Percentiles rank a stretch among this genome's conserved stretches.
Evolutionary conservation across 2,113 vertebrate species (phyloP).

Genomic region (Aphelocoma coerulescens): DNA sequence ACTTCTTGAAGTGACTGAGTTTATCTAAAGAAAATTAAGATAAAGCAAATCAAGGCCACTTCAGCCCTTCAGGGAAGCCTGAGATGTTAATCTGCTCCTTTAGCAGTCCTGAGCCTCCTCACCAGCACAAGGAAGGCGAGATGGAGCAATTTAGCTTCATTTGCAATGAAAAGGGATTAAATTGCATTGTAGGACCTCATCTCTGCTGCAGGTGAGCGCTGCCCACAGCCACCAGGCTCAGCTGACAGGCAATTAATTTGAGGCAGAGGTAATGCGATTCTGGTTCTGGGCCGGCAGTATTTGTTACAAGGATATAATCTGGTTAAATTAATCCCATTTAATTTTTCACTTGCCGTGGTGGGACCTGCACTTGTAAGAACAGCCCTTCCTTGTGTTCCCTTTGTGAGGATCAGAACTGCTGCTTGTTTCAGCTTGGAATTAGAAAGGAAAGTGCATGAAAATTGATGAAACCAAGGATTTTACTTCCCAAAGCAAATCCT

Average conservation of each 20-base stretch:
- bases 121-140: background rate
- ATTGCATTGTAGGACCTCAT: background rate
- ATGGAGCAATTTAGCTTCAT: background rate
- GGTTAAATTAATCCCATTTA: background rate
- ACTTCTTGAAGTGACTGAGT: background rate
- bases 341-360: background rate
- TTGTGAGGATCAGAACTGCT: background rate
- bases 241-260: background rate
- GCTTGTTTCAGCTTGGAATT: background rate
- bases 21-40: conserved; percentile 19
- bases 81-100: background rate
- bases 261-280: background rate
- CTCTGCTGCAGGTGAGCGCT: background rate
- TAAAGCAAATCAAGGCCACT: background rate
- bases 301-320: background rate
- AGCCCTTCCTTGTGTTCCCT: background rate
- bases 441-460: background rate
- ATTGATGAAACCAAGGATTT: background rate
- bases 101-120: background rate
- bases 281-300: background rate
- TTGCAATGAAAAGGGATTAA: background rate
- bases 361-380: background rate
- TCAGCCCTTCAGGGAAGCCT: background rate
- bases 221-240: background rate
- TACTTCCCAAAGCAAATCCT: background rate